Base-by-base conservation (phyloP, 1,140 invertebrate species). In the Heliconius hermathena region DNA sequence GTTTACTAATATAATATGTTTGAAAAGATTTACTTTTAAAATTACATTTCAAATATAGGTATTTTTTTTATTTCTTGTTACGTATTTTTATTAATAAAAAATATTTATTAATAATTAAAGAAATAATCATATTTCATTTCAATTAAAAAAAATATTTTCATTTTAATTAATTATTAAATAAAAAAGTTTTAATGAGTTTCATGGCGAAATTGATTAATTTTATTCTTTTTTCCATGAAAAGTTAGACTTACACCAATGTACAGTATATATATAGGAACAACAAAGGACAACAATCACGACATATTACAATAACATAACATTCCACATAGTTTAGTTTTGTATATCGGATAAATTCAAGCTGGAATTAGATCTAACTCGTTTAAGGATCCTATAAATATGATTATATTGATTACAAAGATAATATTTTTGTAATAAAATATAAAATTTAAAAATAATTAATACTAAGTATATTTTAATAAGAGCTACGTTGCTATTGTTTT, bases 321-420 rank as follows among this genome's bases (percentile, higher is more conserved):
- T 66, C 60, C 22, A 18, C 22, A 16, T 11, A 66, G 3, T 26
- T 13, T 13, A 29, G 22, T 16, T 9, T 29, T 66, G 26, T 26
- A 66, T 66, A 66, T 66, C n/a, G 9, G 22, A 29, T 49, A 71
- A 73, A 70, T 77, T 38, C 73, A 57, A 74, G 60, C 57, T 66
- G 80, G 76, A 81, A 77, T 54, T 77, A 77, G 60, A 77, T 72
- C 70, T 72, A 71, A 60, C 33, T 66, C 26, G 60, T 73, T 1
- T 66, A 66, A 66, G 60, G 13, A 66, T 66, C 60, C 16, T 9
- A 66, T 3, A 29, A 29, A 66, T 66, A 66, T 66, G 5, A 66
- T 66, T 33, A 70, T 60, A 66, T 41, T 33, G 6, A 20, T 76
- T 70, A 70, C 8, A 73, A 72, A 29, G 70, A 46, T 76, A n/a